phyloP scores from a whole-genome alignment of 2,888 invertebrate genomes.

The Rugalucina vietnamica region DNA sequence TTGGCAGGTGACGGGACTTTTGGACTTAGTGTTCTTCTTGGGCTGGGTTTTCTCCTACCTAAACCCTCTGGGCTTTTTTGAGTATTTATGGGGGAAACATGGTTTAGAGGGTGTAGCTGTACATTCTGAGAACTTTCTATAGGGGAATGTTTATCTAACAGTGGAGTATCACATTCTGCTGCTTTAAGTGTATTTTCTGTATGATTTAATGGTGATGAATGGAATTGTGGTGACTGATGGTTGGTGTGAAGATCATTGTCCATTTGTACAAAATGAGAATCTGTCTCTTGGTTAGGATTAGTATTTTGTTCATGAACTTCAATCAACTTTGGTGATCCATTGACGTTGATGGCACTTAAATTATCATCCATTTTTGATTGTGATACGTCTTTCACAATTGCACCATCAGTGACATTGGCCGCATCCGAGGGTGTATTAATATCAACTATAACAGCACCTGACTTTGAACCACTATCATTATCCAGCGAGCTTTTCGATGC shows the following conservation, averaged over 20 bases:
- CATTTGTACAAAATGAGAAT: background rate
- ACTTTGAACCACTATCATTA: constrained; percentile 9
- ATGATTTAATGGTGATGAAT: background rate
- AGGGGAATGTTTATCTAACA: constrained; percentile 75
- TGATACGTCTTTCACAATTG: background rate
- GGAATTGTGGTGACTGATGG: background rate
- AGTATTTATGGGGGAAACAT: constrained; percentile 77
- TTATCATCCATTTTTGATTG: background rate
- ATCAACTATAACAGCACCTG: background rate
- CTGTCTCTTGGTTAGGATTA: background rate
- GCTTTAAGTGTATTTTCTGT: background rate
- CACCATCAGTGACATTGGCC: background rate
- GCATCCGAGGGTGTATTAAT: background rate
- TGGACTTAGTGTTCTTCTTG: constrained; percentile 24
- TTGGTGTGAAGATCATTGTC: background rate
- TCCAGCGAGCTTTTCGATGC: constrained; percentile 31
- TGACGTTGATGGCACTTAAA: background rate
- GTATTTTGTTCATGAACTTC: background rate
- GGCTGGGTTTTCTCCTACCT: constrained; percentile 65
- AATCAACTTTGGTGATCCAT: background rate
- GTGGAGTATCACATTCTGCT: background rate
- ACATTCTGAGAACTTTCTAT: constrained; percentile 73
- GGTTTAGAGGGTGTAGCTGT: constrained; percentile 74
- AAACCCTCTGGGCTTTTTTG: constrained; percentile 76
- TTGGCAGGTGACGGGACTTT: constrained; percentile 22